A percentile compares a stretch with the other conserved stretches of the same genome.
phyloP scores from a whole-genome alignment of 1,140 invertebrate species.

The Zaprionus vittiger region DNA sequence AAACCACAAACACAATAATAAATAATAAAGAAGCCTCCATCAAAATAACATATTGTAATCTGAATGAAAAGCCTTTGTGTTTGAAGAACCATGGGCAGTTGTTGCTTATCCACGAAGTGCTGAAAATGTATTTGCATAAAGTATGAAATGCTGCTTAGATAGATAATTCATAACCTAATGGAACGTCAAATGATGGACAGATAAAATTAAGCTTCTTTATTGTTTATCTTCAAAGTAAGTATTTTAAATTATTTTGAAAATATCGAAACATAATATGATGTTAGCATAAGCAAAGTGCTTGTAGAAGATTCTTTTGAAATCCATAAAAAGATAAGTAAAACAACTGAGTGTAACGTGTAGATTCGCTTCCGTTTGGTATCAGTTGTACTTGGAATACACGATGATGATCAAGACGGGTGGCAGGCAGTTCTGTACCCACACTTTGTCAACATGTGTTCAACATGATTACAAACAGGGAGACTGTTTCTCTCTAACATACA shows the following conservation, averaged over 20 bases:
- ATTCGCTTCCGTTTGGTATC: conserved; percentile 71
- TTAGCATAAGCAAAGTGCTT: neutral
- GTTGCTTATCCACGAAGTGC: neutral
- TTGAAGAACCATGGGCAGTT: conserved; percentile 5
- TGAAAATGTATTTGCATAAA: conserved; percentile 26
- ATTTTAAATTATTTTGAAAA: neutral
- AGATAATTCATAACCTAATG: conserved; percentile 29
- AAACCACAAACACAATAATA: conserved; percentile 30
- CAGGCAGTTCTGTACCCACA: conserved; percentile 33
- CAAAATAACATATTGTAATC: conserved; percentile 25
- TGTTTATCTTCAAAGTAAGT: neutral
- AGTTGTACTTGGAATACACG: conserved; percentile 50
- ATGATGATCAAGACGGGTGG: conserved; percentile 7
- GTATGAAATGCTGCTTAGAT: neutral
- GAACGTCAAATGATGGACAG: neutral
- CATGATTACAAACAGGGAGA: conserved; percentile 71
- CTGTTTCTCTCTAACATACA: conserved; percentile 55
- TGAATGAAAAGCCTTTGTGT: conserved; percentile 42
- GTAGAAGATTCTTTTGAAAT: conserved; percentile 12
- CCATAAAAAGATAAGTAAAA: neutral
- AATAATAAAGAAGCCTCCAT: conserved; percentile 22
- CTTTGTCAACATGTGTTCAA: conserved; percentile 78
- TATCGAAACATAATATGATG: neutral
- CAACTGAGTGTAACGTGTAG: conserved; percentile 12
- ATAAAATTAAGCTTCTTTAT: neutral